Evolutionary conservation across 2,797 vertebrate species (phyloP), one percentile per base, ranked within the genome.

Genomic region (Enteromius anoplus): DNA sequence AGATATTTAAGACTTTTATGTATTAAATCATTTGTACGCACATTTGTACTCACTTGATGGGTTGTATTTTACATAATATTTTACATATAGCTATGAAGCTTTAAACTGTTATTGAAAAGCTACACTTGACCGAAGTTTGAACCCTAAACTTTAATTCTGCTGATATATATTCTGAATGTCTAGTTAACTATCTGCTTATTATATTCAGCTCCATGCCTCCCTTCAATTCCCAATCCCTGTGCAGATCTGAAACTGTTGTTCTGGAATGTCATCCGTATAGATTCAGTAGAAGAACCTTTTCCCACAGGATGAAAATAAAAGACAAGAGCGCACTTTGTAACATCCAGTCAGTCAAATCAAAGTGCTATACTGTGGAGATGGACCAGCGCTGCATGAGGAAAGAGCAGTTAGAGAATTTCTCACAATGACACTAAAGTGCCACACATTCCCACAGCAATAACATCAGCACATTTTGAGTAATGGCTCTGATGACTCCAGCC

Each of bases 371-470:
- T 32, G 37, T 80, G 66, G 37, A 60, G 53, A 70, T 80, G 37
- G 51, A 80, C 60, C 53, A 23, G 45, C 4, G 2, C 32, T 62
- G 78, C 11, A n/a, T 47, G 40, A 69, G 53, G 51, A 80, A 71
- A 80, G 37, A 80, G 53, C 37, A 32, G 66, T 80, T 80, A 3
- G 17, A 34, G 19, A 34, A 60, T 71, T 71, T 80, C 78, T 80
- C 23, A 21, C 78, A 60, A 71, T 70, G 78, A 80, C 78, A 71
- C 78, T 71, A 71, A 71, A 71, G 66, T 60, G 78, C 37, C 68
- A 71, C 17, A 60, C 68, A 45, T 80, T 80, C 78, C 78, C 78
- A 58, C 32, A 58, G 78, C 78, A 80, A 80, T 80, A 80, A 55
- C 51, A 60, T 80, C 68, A 71, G 51, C 68, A 71, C 78, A 71